These are phyloP conservation scores for Uria lomvia DNA, from an alignment of 2,113 vertebrate genomes.

Conservation along the genomic window DNA sequence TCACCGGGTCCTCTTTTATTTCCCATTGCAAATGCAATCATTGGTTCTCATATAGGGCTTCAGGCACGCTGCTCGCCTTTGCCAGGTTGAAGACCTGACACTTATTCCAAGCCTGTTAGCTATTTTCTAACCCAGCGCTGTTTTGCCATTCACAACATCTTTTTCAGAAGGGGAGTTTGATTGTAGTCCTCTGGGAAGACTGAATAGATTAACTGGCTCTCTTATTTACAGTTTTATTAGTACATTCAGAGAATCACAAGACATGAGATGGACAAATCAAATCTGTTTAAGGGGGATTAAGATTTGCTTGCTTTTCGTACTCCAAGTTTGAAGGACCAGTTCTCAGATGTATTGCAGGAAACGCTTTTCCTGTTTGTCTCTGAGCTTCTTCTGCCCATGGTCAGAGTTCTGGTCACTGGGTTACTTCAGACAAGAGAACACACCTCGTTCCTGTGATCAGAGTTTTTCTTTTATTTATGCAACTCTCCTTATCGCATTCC, in stretches of 20 bases:
- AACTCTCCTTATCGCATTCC: not conserved
- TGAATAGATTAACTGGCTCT: not conserved
- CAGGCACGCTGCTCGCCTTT: not conserved
- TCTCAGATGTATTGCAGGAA: not conserved
- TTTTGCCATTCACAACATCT: not conserved
- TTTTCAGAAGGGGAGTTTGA: not conserved
- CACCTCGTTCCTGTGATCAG: not conserved
- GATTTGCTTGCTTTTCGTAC: not conserved
- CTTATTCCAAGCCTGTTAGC: not conserved
- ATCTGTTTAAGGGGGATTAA: not conserved
- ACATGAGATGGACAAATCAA: accelerated
- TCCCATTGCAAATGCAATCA: not conserved
- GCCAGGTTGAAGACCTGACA: not conserved
- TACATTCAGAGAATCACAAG: not conserved
- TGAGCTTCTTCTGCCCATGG: not conserved
- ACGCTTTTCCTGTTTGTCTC: not conserved
- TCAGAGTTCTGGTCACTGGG: not conserved
- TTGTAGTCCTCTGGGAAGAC: not conserved
- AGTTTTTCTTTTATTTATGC: not conserved
- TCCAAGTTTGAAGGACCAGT: not conserved
- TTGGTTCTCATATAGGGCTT: not conserved
- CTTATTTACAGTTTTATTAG: not conserved
- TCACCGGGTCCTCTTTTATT: not conserved
- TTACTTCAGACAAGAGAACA: not conserved
- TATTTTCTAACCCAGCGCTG: accelerated